These are phyloP conservation scores for Nymphalis polychloros DNA, from an alignment of 2,888 invertebrate genomes.

Conservation along the genomic window DNA sequence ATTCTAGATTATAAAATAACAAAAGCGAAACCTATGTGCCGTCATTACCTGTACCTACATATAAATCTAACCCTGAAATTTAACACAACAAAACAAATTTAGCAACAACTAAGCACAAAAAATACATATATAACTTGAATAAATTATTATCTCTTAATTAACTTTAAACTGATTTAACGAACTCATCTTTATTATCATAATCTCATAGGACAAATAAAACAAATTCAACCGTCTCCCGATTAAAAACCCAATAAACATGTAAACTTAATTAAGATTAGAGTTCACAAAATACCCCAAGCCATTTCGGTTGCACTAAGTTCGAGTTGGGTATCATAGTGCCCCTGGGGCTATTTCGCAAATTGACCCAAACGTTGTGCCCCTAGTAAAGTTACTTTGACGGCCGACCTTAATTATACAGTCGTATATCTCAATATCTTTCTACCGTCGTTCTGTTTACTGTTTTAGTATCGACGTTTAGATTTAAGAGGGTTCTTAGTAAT, in stretches of 20 bases:
- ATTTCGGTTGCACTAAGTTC: conserved; percentile 31
- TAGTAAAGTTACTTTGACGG: conserved; percentile 26
- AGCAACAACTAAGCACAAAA: no score
- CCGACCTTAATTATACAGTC: conserved; percentile 31
- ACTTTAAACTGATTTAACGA: no score
- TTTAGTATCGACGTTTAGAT: conserved; percentile 6
- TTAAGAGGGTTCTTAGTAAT: conserved; percentile 6
- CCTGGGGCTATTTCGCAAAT: conserved; percentile 36
- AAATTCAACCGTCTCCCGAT: not conserved
- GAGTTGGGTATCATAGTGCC: conserved; percentile 31
- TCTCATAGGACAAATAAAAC: conserved; percentile 3
- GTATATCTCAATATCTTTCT: not conserved
- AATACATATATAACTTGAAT: no score
- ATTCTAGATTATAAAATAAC: no score
- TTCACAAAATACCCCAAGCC: conserved; percentile 18
- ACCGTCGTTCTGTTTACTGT: conserved; percentile 1
- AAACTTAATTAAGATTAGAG: conserved; percentile 29
- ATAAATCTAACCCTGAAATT: no score
- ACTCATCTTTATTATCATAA: no score
- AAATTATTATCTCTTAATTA: no score
- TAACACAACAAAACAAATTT: no score
- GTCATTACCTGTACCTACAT: no score
- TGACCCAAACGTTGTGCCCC: conserved; percentile 31
- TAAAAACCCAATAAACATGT: conserved; percentile 14
- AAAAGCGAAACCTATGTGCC: no score